Evolutionary conservation across 2,797 vertebrate genomes (phyloP).

Genomic region (Podargus strigoides): DNA sequence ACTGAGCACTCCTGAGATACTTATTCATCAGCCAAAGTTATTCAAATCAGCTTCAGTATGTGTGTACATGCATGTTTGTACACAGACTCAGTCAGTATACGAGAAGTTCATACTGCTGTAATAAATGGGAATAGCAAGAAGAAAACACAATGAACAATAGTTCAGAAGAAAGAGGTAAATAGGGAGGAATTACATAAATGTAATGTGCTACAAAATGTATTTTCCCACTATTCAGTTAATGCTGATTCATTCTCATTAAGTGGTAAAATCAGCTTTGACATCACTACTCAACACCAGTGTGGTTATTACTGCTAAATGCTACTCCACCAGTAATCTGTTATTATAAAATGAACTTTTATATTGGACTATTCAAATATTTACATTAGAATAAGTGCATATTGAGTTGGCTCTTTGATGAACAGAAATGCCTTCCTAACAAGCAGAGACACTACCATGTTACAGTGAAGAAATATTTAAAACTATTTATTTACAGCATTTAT

Average conservation of each 20-base stretch:
- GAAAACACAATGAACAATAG: background rate
- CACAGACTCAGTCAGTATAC: background rate
- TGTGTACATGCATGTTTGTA: background rate
- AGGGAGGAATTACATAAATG: background rate
- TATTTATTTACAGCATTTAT: background rate
- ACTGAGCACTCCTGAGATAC: background rate
- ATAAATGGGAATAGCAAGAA: background rate
- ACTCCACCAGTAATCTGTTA: background rate
- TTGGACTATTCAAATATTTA: background rate
- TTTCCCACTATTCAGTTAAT: background rate
- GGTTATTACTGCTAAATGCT: slow-evolving; percentile 49
- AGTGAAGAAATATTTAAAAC: slow-evolving; percentile 1
- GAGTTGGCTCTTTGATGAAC: background rate
- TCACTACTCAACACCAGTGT: slow-evolving; percentile 18
- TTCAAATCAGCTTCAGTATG: background rate
- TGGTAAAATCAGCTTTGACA: slow-evolving; percentile 50
- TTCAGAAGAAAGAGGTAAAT: background rate
- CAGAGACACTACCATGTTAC: background rate
- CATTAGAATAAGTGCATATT: background rate
- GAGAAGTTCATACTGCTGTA: background rate
- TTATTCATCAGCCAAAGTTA: background rate
- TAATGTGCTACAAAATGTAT: background rate
- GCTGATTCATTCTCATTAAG: slow-evolving; percentile 35
- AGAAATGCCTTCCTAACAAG: background rate
- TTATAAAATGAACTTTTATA: slow-evolving; percentile 20